Conservation (phyloP, 1,140 invertebrate species). For the Drosophila ficusphila region DNA sequence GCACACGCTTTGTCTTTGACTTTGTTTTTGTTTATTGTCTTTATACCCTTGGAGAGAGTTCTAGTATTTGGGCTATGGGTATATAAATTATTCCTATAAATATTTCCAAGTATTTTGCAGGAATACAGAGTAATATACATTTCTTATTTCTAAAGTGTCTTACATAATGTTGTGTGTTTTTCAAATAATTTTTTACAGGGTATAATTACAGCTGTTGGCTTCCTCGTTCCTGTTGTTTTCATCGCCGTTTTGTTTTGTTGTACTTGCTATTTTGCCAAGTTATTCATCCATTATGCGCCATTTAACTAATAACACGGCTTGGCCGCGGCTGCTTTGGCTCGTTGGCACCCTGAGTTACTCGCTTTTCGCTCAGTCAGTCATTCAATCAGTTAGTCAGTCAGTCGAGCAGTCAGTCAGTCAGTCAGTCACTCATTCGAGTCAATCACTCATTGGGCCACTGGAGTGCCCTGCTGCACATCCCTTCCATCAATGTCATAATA, state of each 20-base stretch:
- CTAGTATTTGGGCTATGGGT: not conserved
- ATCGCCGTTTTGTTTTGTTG: constrained; percentile 40
- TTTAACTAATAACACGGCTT: constrained; percentile 77
- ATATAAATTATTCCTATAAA: not conserved
- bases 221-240: not conserved
- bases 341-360: constrained; percentile 30
- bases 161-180: no score
- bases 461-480: constrained; percentile 47
- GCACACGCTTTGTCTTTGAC: constrained; percentile 53
- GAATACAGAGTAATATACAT: no score
- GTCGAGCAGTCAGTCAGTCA: constrained; percentile 42
- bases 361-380: constrained; percentile 38
- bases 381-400: constrained; percentile 39
- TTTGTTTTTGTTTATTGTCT: constrained; percentile 45
- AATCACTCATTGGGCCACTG: constrained; percentile 68
- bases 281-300: constrained; percentile 78
- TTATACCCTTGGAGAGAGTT: constrained; percentile 33
- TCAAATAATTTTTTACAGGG: not conserved
- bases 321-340: constrained; percentile 3
- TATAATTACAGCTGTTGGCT: not conserved
- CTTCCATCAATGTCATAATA: constrained; percentile 67
- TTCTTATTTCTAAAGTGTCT: no score
- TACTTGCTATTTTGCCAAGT: constrained; percentile 60
- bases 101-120: no score
- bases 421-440: constrained; percentile 34